phyloP scores from a whole-genome alignment of 1,140 invertebrate genomes.

The Araneus ventricosus region DNA sequence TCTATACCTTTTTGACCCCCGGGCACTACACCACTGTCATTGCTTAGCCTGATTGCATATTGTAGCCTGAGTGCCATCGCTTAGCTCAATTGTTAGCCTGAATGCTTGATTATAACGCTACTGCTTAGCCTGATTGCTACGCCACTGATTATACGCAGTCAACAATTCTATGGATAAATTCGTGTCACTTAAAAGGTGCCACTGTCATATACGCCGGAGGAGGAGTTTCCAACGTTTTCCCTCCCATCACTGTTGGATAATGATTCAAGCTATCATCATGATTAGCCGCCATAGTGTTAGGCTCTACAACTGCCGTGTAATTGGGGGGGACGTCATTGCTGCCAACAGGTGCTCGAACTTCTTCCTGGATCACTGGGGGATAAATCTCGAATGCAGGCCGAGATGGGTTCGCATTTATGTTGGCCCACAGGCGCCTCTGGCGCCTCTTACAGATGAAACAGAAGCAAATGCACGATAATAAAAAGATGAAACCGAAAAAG shows the following conservation, averaged over 20 bases:
- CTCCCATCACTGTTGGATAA: not conserved
- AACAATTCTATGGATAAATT: too few relatives aligned
- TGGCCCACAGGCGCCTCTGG: not conserved
- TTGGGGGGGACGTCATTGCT: not conserved
- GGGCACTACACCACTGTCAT: too few relatives aligned
- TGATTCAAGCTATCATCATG: not conserved
- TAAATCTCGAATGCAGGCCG: too few relatives aligned
- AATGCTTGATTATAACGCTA: too few relatives aligned
- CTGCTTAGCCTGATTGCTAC: too few relatives aligned
- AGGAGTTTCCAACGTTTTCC: not conserved
- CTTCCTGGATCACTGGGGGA: not conserved
- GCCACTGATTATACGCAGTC: too few relatives aligned
- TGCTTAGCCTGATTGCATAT: too few relatives aligned
- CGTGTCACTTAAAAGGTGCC: conserved; percentile 4
- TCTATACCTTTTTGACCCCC: too few relatives aligned
- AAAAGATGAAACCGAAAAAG: too few relatives aligned
- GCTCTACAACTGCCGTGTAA: not conserved
- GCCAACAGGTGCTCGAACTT: not conserved
- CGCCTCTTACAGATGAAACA: not conserved
- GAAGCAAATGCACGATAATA: not conserved
- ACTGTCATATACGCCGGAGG: conserved; percentile 42
- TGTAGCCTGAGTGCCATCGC: too few relatives aligned
- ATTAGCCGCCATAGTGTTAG: not conserved
- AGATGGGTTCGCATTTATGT: not conserved
- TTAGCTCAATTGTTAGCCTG: too few relatives aligned